A percentile compares a stretch with the other conserved stretches of the same genome.
phyloP scores from a whole-genome alignment of 1,140 invertebrate genomes.

The Tetraneura akinire region DNA sequence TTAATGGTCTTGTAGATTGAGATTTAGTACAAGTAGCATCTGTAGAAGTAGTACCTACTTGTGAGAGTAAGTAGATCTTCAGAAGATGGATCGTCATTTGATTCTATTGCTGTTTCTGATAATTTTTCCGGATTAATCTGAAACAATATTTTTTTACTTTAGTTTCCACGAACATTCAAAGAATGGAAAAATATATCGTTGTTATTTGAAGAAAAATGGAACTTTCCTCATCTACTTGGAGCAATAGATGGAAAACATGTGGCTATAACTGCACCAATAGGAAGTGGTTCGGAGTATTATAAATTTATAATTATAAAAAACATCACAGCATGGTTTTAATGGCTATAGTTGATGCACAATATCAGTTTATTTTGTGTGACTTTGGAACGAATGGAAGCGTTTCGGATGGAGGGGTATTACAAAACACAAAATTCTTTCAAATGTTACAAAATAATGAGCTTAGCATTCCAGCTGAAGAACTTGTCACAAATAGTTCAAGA shows the following conservation, averaged over 20 bases:
- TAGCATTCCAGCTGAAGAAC: neutral
- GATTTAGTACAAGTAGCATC: conserved; percentile 12
- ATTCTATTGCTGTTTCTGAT: conserved; percentile 25
- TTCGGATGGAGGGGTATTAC: conserved; percentile 56
- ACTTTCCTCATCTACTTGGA: conserved; percentile 60
- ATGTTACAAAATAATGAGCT: neutral
- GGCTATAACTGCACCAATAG: conserved; percentile 58
- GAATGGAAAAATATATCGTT: conserved; percentile 56
- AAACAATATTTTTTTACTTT: conserved; percentile 50
- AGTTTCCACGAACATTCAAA: conserved; percentile 52
- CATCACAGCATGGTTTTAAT: conserved; percentile 59
- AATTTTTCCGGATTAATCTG: conserved; percentile 12
- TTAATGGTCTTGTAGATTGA: conserved; percentile 31
- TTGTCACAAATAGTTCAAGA: neutral
- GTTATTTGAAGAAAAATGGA: conserved; percentile 59
- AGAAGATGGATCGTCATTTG: neutral
- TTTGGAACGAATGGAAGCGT: conserved; percentile 53
- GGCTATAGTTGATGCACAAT: conserved; percentile 59
- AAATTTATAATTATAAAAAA: conserved; percentile 61
- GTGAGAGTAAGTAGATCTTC: conserved; percentile 14
- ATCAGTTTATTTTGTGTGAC: conserved; percentile 52
- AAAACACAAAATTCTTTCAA: conserved; percentile 32
- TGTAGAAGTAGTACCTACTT: conserved; percentile 25
- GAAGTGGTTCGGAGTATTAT: conserved; percentile 54
- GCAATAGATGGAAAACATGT: conserved; percentile 60